phyloP scores from a whole-genome alignment of 2,888 invertebrate species.

The Sepiola atlantica region DNA sequence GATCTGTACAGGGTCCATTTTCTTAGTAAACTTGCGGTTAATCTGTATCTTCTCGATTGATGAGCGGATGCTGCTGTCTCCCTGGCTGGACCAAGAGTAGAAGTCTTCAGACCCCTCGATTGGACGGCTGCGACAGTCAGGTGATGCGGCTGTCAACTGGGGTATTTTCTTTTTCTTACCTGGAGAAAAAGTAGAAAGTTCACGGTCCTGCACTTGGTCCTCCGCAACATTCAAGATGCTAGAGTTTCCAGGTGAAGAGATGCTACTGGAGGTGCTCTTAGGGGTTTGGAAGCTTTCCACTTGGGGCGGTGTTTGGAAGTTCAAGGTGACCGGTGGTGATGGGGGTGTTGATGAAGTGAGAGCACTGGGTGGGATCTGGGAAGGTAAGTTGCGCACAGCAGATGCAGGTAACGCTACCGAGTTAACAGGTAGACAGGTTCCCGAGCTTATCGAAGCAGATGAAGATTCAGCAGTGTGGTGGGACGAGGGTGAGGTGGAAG shows the following conservation, averaged over 20 bases:
- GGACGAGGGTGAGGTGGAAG: constrained; percentile 37
- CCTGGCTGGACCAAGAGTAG: constrained; percentile 40
- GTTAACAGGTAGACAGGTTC: constrained; percentile 35
- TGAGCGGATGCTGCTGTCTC: constrained; percentile 32
- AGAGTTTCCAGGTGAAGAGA: constrained; percentile 4
- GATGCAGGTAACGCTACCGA: constrained; percentile 36
- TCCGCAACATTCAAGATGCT: constrained; percentile 40
- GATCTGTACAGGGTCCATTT: constrained; percentile 38
- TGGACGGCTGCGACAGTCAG: constrained; percentile 45
- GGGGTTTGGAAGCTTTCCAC: not conserved
- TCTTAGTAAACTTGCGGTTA: not conserved
- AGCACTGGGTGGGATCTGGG: constrained; percentile 35
- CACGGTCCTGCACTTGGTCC: not conserved
- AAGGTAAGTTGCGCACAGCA: constrained; percentile 37
- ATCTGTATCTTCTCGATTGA: constrained; percentile 42
- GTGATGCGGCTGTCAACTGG: constrained; percentile 33
- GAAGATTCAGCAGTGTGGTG: constrained; percentile 37
- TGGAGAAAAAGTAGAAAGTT: constrained; percentile 34
- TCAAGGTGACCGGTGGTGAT: constrained; percentile 18
- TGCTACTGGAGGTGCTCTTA: constrained; percentile 33
- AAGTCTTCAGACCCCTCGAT: constrained; percentile 44
- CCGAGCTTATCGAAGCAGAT: constrained; percentile 32
- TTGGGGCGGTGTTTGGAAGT: constrained; percentile 6
- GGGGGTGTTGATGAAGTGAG: constrained; percentile 38
- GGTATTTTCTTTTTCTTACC: constrained; percentile 37